Percentiles rank a stretch among this genome's conserved stretches.
Conservation (phyloP, 2,113 vertebrate species). For the Pogonocichla stellata region DNA sequence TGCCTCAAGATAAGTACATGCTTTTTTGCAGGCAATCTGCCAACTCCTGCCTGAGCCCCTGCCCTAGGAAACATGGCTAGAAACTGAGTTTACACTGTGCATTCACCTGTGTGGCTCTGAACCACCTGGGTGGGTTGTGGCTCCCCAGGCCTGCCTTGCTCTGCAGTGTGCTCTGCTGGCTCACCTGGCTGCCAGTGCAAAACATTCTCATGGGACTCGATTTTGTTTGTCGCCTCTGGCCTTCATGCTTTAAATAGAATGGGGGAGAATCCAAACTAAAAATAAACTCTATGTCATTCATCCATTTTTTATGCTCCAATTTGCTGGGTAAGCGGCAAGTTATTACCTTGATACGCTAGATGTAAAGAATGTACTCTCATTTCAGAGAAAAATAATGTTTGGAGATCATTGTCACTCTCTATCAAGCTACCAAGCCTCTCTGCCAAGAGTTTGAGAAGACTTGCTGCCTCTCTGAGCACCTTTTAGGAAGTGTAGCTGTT, state of each 20-base stretch:
- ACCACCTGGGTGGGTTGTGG: neutral
- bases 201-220: neutral
- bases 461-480: neutral
- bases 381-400: neutral
- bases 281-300: neutral
- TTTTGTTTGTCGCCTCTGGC: neutral
- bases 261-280: neutral
- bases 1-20: neutral
- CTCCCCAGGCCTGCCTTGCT: neutral
- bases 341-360: neutral
- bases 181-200: neutral
- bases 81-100: neutral
- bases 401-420: neutral
- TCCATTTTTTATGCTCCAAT: neutral
- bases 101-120: neutral
- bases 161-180: neutral
- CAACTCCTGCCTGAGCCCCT: neutral
- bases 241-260: neutral
- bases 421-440: neutral
- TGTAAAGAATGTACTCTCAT: neutral
- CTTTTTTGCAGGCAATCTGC: neutral
- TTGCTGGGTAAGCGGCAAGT: neutral
- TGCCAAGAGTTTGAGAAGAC: neutral
- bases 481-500: neutral
- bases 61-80: neutral